These are phyloP conservation scores for Coecobrya sp. DNA, from an alignment of 2,888 invertebrate species.

Conservation along the genomic window DNA sequence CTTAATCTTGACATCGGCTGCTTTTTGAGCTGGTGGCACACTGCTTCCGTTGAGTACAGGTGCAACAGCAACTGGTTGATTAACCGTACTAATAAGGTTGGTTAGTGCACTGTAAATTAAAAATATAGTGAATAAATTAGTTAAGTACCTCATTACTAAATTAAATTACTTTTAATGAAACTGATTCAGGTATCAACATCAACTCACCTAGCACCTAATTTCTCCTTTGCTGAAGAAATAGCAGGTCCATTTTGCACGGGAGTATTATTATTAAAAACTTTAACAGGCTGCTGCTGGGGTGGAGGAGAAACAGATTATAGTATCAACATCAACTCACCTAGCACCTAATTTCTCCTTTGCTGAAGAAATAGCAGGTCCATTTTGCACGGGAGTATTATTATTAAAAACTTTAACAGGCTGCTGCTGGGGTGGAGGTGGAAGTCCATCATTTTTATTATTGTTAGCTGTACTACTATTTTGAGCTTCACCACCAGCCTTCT, in stretches of 20 bases:
- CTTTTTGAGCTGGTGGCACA: neutral
- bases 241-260: constrained; percentile 1
- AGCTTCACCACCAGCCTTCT: constrained; percentile 21
- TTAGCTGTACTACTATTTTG: neutral
- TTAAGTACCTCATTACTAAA: too few species aligned
- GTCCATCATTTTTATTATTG: neutral
- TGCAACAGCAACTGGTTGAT: neutral
- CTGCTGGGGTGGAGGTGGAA: neutral
- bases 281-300: neutral
- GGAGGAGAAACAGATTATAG: too few species aligned
- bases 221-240: neutral
- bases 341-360: neutral
- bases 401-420: neutral
- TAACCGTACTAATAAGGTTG: neutral
- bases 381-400: neutral
- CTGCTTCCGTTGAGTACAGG: neutral
- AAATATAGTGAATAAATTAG: too few species aligned
- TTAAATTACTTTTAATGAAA: too few species aligned
- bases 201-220: constrained; percentile 11
- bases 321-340: constrained; percentile 6
- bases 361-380: neutral
- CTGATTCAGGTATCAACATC: too few species aligned
- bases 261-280: neutral
- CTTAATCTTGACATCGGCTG: neutral
- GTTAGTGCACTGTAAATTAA: neutral